Evolutionary conservation across 2,888 invertebrate species (phyloP).

Genomic region (Drosophila colorata): DNA sequence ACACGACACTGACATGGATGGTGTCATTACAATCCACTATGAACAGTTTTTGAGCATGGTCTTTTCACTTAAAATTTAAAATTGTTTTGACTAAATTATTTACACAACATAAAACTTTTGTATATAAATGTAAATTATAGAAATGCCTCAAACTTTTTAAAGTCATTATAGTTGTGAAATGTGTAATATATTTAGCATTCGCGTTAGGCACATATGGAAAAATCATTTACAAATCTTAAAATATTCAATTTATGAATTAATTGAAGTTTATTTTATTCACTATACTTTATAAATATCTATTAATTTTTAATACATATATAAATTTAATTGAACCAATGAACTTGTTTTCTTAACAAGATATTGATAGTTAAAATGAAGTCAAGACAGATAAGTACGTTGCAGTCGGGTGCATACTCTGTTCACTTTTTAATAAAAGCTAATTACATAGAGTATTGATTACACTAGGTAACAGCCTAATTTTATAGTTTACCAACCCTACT

Average conservation of each 20-base stretch:
- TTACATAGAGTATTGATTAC: no score
- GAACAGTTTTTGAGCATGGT: constrained; percentile 98
- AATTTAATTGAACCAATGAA: not conserved
- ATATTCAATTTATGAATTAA: not conserved
- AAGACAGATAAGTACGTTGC: no score
- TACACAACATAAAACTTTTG: constrained; percentile 3
- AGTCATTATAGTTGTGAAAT: constrained; percentile 15
- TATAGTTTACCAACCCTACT: no score
- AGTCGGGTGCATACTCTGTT: no score
- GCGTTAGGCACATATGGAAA: not conserved
- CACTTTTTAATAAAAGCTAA: no score
- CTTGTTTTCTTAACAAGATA: no score
- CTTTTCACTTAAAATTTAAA: constrained; percentile 91
- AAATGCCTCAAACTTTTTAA: constrained; percentile 5
- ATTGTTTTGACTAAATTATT: constrained; percentile 1
- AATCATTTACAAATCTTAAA: not conserved
- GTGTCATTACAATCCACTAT: constrained; percentile 96
- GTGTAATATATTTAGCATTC: not conserved
- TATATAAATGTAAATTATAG: constrained; percentile 39
- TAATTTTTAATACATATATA: not conserved
- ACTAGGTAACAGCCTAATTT: no score
- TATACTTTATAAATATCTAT: not conserved
- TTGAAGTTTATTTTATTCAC: not conserved
- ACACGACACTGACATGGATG: constrained; percentile 96
- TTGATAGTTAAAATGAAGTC: no score